Evolutionary conservation across 1,140 invertebrate species (phyloP), one percentile per base, ranked within the genome.

Genomic region (Carposina sasakii): DNA sequence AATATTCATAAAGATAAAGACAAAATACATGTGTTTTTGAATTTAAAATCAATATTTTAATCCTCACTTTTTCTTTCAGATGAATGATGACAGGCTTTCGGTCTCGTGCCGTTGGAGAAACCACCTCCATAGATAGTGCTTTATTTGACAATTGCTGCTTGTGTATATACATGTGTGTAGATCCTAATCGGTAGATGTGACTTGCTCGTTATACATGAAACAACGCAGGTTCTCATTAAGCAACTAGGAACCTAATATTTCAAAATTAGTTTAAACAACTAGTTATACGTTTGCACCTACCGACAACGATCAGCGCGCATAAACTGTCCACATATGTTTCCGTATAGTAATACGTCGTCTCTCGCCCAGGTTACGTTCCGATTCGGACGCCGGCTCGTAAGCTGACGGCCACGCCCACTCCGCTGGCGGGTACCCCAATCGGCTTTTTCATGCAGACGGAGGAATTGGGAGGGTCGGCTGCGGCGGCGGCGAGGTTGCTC

Each of bases 361-460:
- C 67, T 81, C 75, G 70, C 52, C 60, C 74, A 89, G 91, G 93
- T 28, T 99, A 99, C 73, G 91, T 99, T 49, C 98, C 98, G 3
- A 96, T 99, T 48, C 89, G 98, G 66, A 99, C 98, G 6, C 98
- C 98, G 37, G 96, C 96, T 13, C 89, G 98, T 55, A 99, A 99
- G 85, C 87, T 99, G 26, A 96, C 96, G 33, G 97, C 98, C 16
- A 99, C 98, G 0, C 98, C 98, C 3, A 99, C 98, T 3, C 98
- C 98, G 1, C 93, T 99, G 64, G 93, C 94, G 20, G 93, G 92
- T 46, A 96, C 94, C 3, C 96, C 96, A 2, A 91, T 94, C 63
- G 98, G 98, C 17, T 99, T 99, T 86, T 97, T 97, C 69, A 99
- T 98, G 61, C 96, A 99, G 86, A 88, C 90, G 51, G 93, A 95